Base-by-base conservation (phyloP, 2,113 vertebrate species). In the Aix galericulata region DNA sequence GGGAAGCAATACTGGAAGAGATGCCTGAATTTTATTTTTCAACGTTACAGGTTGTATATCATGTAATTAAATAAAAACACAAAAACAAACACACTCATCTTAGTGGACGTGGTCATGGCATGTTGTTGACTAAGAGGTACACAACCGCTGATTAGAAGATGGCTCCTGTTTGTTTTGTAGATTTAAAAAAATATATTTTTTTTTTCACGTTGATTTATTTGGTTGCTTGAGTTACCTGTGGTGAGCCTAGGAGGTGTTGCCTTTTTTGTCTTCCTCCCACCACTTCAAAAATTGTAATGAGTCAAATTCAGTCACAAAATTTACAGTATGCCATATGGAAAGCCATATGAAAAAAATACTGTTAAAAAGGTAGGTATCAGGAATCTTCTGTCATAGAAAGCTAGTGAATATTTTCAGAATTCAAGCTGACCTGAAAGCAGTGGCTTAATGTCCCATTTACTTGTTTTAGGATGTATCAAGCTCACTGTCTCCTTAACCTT, bases 391-490 rank as follows among this genome's bases (percentile, higher is more conserved):
- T 86, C 55, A 40, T 36, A 31, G 23, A 53, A 77, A 60, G 11
- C 68, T 93, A 67, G 94, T 81, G 38, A 84, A 48, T 88, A 32
- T 86, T 86, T 93, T 91, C 71, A 87, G 32, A 90, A 80, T 89
- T 80, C 46, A 68, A 20, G 8, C 26, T 83, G 52, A 56, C 62
- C 34, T 66, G 68, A 67, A 86, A 59, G 50, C 40, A 50, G 1
- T 75, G 52, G 23, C 32, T 75, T 89, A 29, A 34, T 0, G 2
- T 63, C 74, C 17, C 18, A 55, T 31, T 86, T 82, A 8, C 27
- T 88, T 89, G 32, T 11, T 91, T 66, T 48, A 75, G 31, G 13
- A 63, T 93, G 0, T 31, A 44, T 55, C 14, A 66, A 21, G 29
- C n/a, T 81, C n/a, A 31, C 4, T 3, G 8, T 53, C 72, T 80